Percentiles rank a stretch among this genome's conserved stretches.
phyloP scores from a whole-genome alignment of 2,888 invertebrate species.

The Diplolepis rosae region DNA sequence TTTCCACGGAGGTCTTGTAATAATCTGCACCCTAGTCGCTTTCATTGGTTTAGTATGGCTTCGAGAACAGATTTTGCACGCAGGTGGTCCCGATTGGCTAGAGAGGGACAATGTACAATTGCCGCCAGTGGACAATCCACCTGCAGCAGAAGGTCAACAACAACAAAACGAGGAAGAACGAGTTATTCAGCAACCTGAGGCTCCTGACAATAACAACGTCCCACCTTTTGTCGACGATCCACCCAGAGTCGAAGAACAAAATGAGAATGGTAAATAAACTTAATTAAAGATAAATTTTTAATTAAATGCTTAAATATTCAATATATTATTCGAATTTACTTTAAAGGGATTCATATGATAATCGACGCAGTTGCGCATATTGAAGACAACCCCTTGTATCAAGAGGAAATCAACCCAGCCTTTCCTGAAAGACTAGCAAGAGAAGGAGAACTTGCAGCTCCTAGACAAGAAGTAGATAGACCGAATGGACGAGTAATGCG shows the following conservation, averaged over 20 bases:
- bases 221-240: slow-evolving; percentile 70
- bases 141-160: slow-evolving; percentile 69
- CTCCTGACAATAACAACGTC: slow-evolving; percentile 71
- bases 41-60: slow-evolving; percentile 99
- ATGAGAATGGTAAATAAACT: slow-evolving; percentile 52
- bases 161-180: slow-evolving; percentile 60
- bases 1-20: slow-evolving; percentile 97
- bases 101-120: slow-evolving; percentile 79
- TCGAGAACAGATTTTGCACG: slow-evolving; percentile 97
- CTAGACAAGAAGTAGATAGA: slow-evolving; percentile 45
- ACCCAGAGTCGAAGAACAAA: slow-evolving; percentile 62
- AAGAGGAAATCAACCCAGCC: slow-evolving; percentile 43
- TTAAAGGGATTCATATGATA: background rate
- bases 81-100: slow-evolving; percentile 98
- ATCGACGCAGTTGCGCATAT: slow-evolving; percentile 29
- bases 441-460: slow-evolving; percentile 38
- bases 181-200: slow-evolving; percentile 58
- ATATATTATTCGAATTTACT: background rate
- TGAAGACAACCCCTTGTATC: slow-evolving; percentile 41
- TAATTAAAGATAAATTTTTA: slow-evolving; percentile 30
- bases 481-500: slow-evolving; percentile 34
- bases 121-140: slow-evolving; percentile 75
- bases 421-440: slow-evolving; percentile 42
- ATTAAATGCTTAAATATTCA: background rate
- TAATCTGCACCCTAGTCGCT: slow-evolving; percentile 94